phyloP scores from a whole-genome alignment of 92 coral and sea anemone genomes.

The Heteractis magnifica region DNA sequence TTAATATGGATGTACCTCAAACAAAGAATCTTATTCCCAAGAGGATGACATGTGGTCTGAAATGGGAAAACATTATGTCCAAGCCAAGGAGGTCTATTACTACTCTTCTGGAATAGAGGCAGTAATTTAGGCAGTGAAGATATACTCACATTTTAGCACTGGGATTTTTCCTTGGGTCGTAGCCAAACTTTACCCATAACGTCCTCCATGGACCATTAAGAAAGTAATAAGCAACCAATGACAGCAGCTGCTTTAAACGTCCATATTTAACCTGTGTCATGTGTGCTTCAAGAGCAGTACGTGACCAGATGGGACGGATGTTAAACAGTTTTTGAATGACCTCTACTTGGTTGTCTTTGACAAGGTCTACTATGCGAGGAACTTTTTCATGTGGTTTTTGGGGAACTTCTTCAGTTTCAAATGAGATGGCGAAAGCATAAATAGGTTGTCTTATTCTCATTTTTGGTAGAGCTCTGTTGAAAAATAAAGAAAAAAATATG shows the following conservation, averaged over 20 bases:
- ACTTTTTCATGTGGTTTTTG: conserved; percentile 67
- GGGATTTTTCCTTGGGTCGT: conserved; percentile 90
- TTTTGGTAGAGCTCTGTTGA: conserved; percentile 43
- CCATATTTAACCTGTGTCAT: conserved; percentile 44
- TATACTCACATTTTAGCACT: conserved; percentile 82
- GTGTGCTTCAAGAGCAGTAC: conserved; percentile 69
- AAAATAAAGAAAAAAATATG: not conserved
- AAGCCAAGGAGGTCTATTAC: too few species aligned
- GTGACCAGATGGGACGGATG: conserved; percentile 90
- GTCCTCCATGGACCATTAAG: conserved; percentile 96
- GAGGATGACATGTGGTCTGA: too few species aligned
- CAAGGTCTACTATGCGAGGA: conserved; percentile 35
- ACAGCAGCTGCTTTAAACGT: conserved; percentile 60
- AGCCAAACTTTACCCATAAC: conserved; percentile 87
- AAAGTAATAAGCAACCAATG: conserved; percentile 75
- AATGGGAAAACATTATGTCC: too few species aligned
- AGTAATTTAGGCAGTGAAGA: not conserved
- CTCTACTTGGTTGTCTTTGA: conserved; percentile 58
- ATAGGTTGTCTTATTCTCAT: conserved; percentile 63
- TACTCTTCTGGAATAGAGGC: too few species aligned
- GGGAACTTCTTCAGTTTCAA: conserved; percentile 60
- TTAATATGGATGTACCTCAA: too few species aligned
- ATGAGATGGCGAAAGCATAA: conserved; percentile 61
- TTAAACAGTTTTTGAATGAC: conserved; percentile 69
- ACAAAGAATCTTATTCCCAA: too few species aligned